These are phyloP conservation scores for Pyrrhosoma nymphula DNA, from an alignment of 2,888 invertebrate species.

Conservation along the genomic window DNA sequence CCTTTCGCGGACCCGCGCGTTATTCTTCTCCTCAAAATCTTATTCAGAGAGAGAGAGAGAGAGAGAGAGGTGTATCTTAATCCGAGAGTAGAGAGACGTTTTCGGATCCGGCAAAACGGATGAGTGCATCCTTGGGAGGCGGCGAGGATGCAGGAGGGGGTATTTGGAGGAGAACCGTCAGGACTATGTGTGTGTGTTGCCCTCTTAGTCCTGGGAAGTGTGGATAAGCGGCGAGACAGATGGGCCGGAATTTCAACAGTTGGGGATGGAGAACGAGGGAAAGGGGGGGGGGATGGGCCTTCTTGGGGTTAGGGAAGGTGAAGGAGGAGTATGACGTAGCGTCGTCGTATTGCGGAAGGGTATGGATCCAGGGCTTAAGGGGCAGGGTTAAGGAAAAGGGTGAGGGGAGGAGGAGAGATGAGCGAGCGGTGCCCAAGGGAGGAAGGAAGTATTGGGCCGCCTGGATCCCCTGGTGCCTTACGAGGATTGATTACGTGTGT, in stretches of 20 bases:
- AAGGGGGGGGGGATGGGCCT: not conserved
- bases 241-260: constrained; percentile 27
- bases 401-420: not conserved
- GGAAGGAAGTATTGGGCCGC: not conserved
- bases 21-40: not conserved
- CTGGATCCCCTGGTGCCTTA: not conserved
- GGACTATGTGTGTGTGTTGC: not conserved
- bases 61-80: not conserved
- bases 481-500: not conserved
- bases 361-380: not conserved
- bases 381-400: not conserved
- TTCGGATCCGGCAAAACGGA: not conserved
- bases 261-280: not conserved
- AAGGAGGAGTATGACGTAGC: not conserved
- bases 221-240: not conserved
- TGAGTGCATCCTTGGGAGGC: not conserved
- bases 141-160: not conserved
- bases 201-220: not conserved
- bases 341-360: not conserved
- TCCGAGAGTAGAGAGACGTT: not conserved
- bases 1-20: not conserved
- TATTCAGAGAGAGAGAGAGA: not conserved
- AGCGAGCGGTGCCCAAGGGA: not conserved
- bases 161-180: not conserved
- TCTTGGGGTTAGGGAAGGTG: not conserved